A percentile compares a stretch with the other conserved stretches of the same genome.
Evolutionary conservation across 2,888 invertebrate genomes (phyloP).

Genomic region (Gryllus longicercus): DNA sequence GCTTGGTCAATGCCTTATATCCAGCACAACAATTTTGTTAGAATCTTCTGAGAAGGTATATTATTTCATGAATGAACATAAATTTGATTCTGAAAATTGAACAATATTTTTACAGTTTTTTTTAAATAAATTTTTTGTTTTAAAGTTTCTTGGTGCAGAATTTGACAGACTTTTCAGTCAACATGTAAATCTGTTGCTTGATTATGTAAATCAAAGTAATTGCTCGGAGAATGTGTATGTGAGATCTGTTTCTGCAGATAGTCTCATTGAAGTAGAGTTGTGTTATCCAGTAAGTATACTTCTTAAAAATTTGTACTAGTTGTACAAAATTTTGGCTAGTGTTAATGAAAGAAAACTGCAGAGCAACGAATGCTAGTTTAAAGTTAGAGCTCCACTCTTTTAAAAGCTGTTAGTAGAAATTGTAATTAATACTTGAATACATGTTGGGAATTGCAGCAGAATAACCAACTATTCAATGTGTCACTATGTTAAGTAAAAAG

Average conservation of each 20-base stretch:
- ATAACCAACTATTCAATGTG: too few relatives aligned
- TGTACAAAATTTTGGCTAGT: too few relatives aligned
- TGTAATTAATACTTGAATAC: too few relatives aligned
- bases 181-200: conserved; percentile 18
- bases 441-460: too few relatives aligned
- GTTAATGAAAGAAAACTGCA: too few relatives aligned
- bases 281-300: conserved; percentile 21
- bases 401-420: too few relatives aligned
- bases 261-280: conserved; percentile 20
- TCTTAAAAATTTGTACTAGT: too few relatives aligned
- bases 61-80: neutral
- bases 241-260: conserved; percentile 21
- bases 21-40: conserved; percentile 19
- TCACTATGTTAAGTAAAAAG: too few relatives aligned
- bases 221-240: conserved; percentile 9
- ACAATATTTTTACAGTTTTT: neutral
- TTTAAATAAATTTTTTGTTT: neutral
- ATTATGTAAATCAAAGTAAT: conserved; percentile 20
- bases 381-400: too few relatives aligned
- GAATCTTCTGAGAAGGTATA: conserved; percentile 23
- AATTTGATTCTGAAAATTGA: neutral
- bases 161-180: neutral
- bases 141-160: conserved; percentile 19
- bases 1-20: conserved; percentile 4
- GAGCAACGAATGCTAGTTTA: too few relatives aligned